Evolutionary conservation across 2,113 vertebrate genomes (phyloP).

Genomic region (Neogobius melanostomus): DNA sequence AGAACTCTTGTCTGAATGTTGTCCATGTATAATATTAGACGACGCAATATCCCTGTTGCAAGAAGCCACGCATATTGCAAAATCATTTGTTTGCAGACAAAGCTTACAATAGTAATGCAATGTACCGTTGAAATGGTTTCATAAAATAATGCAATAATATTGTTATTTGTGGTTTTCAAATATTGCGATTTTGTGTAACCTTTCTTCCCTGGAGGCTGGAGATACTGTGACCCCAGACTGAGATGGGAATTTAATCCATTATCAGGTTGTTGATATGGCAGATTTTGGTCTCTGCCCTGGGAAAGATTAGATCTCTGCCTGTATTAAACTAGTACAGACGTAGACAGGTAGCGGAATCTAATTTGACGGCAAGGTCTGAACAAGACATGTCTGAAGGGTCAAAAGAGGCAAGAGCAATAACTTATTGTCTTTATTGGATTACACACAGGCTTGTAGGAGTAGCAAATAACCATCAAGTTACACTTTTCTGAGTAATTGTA

Average conservation of each 20-base stretch:
- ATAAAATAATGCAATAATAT: no score
- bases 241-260: background rate
- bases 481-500: background rate
- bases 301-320: background rate
- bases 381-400: background rate
- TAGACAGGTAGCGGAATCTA: background rate
- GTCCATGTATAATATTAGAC: no score
- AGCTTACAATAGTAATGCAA: no score
- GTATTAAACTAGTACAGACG: background rate
- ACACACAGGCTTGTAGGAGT: no score
- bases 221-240: background rate
- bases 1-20: no score
- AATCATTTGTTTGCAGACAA: no score
- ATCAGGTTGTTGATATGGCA: background rate
- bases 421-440: background rate
- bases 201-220: background rate
- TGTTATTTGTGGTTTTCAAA: no score
- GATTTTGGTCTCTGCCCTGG: background rate
- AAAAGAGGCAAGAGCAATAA: background rate
- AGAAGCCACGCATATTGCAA: no score
- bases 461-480: background rate
- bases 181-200: no score
- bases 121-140: no score
- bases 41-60: no score
- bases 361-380: background rate